phyloP scores from a whole-genome alignment of 2,113 vertebrate species.

The Amphiprion ocellaris region DNA sequence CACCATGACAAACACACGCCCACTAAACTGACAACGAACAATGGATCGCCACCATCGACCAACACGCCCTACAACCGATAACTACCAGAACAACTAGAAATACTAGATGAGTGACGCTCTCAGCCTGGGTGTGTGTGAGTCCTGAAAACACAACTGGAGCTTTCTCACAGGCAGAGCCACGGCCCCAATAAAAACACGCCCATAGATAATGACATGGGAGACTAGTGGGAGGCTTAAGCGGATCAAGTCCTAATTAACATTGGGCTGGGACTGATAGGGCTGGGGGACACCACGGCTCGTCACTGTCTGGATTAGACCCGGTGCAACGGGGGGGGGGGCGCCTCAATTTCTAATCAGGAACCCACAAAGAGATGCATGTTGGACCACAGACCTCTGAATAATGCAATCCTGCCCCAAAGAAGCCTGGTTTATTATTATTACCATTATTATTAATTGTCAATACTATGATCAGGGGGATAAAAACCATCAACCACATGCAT shows the following conservation, averaged over 20 bases:
- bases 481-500: not conserved
- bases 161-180: conserved; percentile 31
- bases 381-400: conserved; percentile 9
- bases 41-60: not conserved
- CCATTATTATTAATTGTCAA: not conserved
- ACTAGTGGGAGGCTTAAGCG: conserved; percentile 72
- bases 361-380: conserved; percentile 7
- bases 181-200: conserved; percentile 43
- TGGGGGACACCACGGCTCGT: conserved; percentile 52
- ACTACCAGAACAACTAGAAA: conserved; percentile 67
- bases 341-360: not conserved
- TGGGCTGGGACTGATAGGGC: conserved; percentile 63
- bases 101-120: conserved; percentile 54
- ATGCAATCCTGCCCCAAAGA: not conserved
- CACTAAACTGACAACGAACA: not conserved
- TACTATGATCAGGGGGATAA: not conserved
- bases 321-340: not conserved
- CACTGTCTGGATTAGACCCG: conserved; percentile 61
- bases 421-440: not conserved
- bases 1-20: not conserved
- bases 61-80: conserved; percentile 7
- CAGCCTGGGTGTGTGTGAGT: not conserved
- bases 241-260: conserved; percentile 81
- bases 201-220: conserved; percentile 68
- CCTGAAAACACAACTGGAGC: conserved; percentile 55